phyloP scores from a whole-genome alignment of 2,888 invertebrate species.

The Plusia festucae region DNA sequence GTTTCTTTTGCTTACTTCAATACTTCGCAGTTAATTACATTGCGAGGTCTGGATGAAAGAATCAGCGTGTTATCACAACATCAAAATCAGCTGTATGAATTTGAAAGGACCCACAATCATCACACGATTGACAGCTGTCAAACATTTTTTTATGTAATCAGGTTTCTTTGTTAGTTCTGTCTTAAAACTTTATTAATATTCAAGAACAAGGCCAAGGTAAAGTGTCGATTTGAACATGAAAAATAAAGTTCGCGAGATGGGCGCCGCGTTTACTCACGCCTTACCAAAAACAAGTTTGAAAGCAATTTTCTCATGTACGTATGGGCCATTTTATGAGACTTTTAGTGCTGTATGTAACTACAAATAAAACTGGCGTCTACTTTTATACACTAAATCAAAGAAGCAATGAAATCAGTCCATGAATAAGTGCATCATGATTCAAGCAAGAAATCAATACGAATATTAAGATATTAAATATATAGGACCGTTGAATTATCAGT shows the following conservation, averaged over 20 bases:
- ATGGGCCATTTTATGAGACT: conserved; percentile 7
- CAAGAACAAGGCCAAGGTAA: not conserved
- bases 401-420: not conserved
- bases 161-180: not conserved
- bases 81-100: not conserved
- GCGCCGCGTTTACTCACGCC: conserved; percentile 5
- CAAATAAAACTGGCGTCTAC: conserved; percentile 5
- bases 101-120: not conserved
- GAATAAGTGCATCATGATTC: not conserved
- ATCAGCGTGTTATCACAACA: too few species aligned
- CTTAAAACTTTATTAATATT: not conserved
- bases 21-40: too few species aligned
- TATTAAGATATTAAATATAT: too few species aligned
- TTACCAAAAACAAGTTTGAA: conserved; percentile 8
- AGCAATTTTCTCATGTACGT: conserved; percentile 6
- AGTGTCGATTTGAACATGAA: not conserved
- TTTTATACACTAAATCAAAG: conserved; percentile 4
- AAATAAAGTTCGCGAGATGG: not conserved
- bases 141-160: conserved; percentile 1
- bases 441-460: not conserved
- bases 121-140: not conserved
- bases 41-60: too few species aligned
- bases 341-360: conserved; percentile 8
- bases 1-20: too few species aligned
- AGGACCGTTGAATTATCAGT: too few species aligned